Conservation (phyloP, 1,140 invertebrate species). For the Protaetia brevitarsis region DNA sequence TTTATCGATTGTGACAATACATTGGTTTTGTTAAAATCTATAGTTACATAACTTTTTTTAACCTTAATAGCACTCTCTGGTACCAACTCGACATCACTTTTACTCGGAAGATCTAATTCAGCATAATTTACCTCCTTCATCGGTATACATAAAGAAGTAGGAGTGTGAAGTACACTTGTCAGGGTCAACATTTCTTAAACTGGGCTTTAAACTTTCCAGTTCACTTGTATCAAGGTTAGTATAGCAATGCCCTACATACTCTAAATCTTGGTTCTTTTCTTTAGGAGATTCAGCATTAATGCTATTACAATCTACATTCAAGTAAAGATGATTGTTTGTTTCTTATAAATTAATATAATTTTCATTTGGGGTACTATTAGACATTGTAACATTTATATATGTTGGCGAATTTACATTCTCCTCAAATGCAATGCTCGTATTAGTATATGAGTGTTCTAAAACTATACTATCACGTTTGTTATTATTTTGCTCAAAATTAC, state of each 20-base stretch:
- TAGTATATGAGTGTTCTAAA: conserved; percentile 35
- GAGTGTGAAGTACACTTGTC: conserved; percentile 49
- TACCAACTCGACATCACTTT: conserved; percentile 42
- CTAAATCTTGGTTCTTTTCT: conserved; percentile 34
- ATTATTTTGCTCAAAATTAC: conserved; percentile 48
- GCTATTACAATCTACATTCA: conserved; percentile 54
- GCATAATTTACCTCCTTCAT: conserved; percentile 72
- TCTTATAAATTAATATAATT: conserved; percentile 19
- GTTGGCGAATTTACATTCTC: conserved; percentile 33
- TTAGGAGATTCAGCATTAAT: conserved; percentile 30
- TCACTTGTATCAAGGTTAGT: conserved; percentile 64
- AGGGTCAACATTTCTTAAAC: conserved; percentile 36
- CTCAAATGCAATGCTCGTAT: conserved; percentile 34
- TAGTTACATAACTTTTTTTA: conserved; percentile 81
- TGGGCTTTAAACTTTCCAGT: conserved; percentile 52
- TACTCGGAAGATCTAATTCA: conserved; percentile 63
- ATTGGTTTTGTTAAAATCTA: conserved; percentile 90
- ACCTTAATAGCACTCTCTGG: conserved; percentile 57
- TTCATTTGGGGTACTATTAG: conserved; percentile 29
- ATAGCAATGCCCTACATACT: conserved; percentile 56
- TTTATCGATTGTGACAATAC: conserved; percentile 71
- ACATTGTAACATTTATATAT: conserved; percentile 48
- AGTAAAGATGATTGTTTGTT: conserved; percentile 52
- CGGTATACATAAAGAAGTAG: conserved; percentile 48
- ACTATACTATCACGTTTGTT: conserved; percentile 42